These are phyloP conservation scores for Drosophila longiperda DNA, from an alignment of 2,888 invertebrate species.

Conservation along the genomic window DNA sequence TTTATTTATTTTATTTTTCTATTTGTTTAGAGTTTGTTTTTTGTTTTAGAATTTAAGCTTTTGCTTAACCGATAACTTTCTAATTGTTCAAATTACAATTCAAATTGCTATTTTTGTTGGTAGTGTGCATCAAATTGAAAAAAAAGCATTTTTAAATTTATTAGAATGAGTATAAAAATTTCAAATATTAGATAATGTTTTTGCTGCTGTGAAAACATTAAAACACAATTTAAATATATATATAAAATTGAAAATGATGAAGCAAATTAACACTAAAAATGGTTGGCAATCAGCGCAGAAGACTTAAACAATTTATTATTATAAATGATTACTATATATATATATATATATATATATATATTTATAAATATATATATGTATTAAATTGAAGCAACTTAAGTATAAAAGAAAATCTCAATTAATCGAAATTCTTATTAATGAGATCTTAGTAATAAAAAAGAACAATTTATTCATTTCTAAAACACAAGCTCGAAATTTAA, in stretches of 20 bases:
- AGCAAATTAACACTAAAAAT: slow-evolving; percentile 53
- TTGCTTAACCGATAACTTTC: slow-evolving; percentile 24
- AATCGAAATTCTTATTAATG: slow-evolving; percentile 29
- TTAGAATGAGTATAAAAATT: slow-evolving; percentile 4
- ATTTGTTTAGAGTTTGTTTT: slow-evolving; percentile 36
- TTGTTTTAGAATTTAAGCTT: slow-evolving; percentile 6
- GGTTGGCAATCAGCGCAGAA: slow-evolving; percentile 81
- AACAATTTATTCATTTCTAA: slow-evolving; percentile 14
- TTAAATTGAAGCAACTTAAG: slow-evolving; percentile 22
- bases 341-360: slow-evolving; percentile 32
- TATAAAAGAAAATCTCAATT: slow-evolving; percentile 47
- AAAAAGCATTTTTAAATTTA: slow-evolving; percentile 26
- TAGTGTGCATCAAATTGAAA: slow-evolving; percentile 37
- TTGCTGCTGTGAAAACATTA: slow-evolving; percentile 10
- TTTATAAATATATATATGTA: slow-evolving; percentile 19
- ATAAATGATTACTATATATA: slow-evolving; percentile 52
- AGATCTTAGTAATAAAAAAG: neutral
- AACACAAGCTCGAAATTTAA: slow-evolving; percentile 10
- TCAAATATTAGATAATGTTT: slow-evolving; percentile 4
- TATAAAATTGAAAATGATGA: slow-evolving; percentile 9
- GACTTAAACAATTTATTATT: slow-evolving; percentile 75
- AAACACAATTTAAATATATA: slow-evolving; percentile 29
- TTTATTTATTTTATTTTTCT: slow-evolving; percentile 46
- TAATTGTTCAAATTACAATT: slow-evolving; percentile 47
- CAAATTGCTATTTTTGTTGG: slow-evolving; percentile 59